Evolutionary conservation across 1,140 invertebrate genomes (phyloP).

Genomic region (Rhyzopertha dominica): DNA sequence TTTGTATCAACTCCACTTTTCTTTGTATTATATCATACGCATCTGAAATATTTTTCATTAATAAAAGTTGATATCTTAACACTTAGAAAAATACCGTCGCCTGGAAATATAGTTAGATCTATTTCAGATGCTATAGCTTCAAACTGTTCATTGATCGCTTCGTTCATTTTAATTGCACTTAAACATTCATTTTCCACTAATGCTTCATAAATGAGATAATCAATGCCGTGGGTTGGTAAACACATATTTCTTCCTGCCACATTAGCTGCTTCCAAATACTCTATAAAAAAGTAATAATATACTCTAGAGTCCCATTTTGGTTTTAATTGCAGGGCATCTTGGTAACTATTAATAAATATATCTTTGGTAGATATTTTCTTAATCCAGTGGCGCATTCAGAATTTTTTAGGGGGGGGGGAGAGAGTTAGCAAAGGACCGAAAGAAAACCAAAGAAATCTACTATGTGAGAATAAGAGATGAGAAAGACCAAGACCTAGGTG

Average conservation of each 20-base stretch:
- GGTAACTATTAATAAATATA: too few relatives aligned
- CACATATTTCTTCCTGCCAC: slow-evolving; percentile 21
- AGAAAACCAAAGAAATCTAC: too few relatives aligned
- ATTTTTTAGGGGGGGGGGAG: too few relatives aligned
- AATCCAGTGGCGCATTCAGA: too few relatives aligned
- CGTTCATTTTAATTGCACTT: slow-evolving; percentile 25
- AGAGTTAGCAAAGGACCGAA: too few relatives aligned
- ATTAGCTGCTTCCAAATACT: slow-evolving; percentile 29
- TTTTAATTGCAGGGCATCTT: too few relatives aligned
- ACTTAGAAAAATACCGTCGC: slow-evolving; percentile 6
- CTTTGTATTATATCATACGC: slow-evolving; percentile 23
- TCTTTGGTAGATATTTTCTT: too few relatives aligned
- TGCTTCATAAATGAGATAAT: slow-evolving; percentile 32
- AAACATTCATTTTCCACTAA: slow-evolving; percentile 17
- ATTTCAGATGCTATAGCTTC: slow-evolving; percentile 6
- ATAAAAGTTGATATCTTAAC: neutral
- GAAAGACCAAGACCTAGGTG: too few relatives aligned
- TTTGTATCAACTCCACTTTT: slow-evolving; percentile 21
- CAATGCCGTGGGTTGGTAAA: slow-evolving; percentile 25
- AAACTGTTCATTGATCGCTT: slow-evolving; percentile 25
- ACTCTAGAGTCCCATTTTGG: too few relatives aligned
- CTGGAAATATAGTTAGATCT: slow-evolving; percentile 7
- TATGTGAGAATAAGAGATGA: too few relatives aligned
- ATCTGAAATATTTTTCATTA: slow-evolving; percentile 16
- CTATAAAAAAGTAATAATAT: slow-evolving; percentile 20